These are phyloP conservation scores for Macropodus opercularis DNA, from an alignment of 2,797 vertebrate species.

Conservation along the genomic window DNA sequence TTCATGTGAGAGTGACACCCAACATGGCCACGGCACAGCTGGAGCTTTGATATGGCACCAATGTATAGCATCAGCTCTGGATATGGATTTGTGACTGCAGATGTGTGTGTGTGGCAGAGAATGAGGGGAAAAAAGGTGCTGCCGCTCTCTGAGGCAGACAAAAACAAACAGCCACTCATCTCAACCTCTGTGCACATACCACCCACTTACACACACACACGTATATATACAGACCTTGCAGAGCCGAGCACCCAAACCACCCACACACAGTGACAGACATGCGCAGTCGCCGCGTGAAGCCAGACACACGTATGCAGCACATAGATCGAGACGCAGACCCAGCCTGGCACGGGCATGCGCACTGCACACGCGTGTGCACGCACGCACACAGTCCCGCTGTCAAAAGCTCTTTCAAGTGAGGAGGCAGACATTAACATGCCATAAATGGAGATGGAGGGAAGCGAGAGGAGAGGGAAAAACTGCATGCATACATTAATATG, in stretches of 20 bases:
- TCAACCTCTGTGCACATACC: slow-evolving; percentile 68
- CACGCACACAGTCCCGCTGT: slow-evolving; percentile 40
- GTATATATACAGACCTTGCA: slow-evolving; percentile 53
- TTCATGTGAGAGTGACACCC: background rate
- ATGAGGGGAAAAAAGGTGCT: slow-evolving; percentile 17
- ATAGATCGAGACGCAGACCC: slow-evolving; percentile 67
- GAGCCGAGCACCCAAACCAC: slow-evolving; percentile 73
- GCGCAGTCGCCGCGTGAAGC: slow-evolving; percentile 63
- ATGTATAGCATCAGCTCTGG: slow-evolving; percentile 5
- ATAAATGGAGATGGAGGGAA: slow-evolving; percentile 75
- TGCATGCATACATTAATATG: slow-evolving; percentile 69
- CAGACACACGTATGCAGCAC: slow-evolving; percentile 75
- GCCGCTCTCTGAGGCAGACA: slow-evolving; percentile 65
- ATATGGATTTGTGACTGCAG: slow-evolving; percentile 51
- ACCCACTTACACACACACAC: slow-evolving; percentile 42
- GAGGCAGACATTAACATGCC: slow-evolving; percentile 75
- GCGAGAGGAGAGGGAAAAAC: slow-evolving; percentile 26
- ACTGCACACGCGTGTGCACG: slow-evolving; percentile 40
- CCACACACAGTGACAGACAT: slow-evolving; percentile 74
- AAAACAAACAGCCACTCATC: slow-evolving; percentile 79
- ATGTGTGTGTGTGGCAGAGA: slow-evolving; percentile 25
- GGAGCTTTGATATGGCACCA: slow-evolving; percentile 18
- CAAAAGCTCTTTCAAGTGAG: slow-evolving; percentile 65
- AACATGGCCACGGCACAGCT: slow-evolving; percentile 19
- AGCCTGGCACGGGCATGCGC: slow-evolving; percentile 55